A percentile compares a stretch with the other conserved stretches of the same genome.
Conservation (phyloP, 2,888 invertebrate species). For the Eristalis pertinax region DNA sequence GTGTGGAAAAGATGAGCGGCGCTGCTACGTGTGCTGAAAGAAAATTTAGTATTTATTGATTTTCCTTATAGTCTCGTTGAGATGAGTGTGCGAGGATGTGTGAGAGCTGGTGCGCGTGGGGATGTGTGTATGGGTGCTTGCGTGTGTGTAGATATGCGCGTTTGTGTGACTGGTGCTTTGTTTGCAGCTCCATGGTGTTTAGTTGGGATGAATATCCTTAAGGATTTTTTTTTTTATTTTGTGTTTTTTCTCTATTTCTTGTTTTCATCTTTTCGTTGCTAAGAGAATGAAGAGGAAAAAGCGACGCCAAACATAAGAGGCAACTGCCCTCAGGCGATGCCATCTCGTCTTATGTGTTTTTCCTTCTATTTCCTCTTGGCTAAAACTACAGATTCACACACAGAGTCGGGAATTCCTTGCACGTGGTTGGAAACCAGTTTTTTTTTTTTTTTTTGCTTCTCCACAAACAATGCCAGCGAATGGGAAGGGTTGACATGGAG, state of each 20-base stretch:
- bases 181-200: constrained; percentile 12
- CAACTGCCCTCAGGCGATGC: constrained; percentile 62
- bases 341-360: constrained; percentile 7
- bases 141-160: neutral
- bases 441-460: neutral
- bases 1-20: constrained; percentile 43
- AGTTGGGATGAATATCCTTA: constrained; percentile 9
- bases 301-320: constrained; percentile 43
- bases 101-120: neutral
- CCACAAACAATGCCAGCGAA: constrained; percentile 32
- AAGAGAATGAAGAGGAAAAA: constrained; percentile 8
- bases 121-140: neutral
- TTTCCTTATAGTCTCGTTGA: constrained; percentile 36
- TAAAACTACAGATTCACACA: constrained; percentile 3
- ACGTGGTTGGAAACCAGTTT: constrained; percentile 53
- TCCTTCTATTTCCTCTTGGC: neutral
- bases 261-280: neutral
- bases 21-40: constrained; percentile 52
- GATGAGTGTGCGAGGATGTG: neutral
- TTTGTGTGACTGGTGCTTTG: neutral
- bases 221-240: neutral
- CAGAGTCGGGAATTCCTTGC: constrained; percentile 11
- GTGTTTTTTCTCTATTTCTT: neutral
- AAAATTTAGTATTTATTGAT: constrained; percentile 68
- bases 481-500: constrained; percentile 13